Evolutionary conservation across 1,140 invertebrate genomes (phyloP).

Genomic region (Macrobrachium rosenbergii): DNA sequence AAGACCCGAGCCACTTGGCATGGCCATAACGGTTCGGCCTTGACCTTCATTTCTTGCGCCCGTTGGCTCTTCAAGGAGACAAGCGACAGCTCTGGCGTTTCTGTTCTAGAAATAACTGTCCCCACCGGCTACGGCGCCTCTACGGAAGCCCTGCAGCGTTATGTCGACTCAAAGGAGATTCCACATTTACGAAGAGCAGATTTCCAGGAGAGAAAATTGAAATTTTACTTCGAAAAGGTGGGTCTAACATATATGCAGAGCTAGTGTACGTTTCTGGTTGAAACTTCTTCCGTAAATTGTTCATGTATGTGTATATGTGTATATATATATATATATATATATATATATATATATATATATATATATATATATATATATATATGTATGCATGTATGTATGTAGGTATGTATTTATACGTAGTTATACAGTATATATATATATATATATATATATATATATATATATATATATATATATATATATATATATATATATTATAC

Average conservation of each 20-base stretch:
- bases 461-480: too few relatives aligned
- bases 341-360: too few relatives aligned
- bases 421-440: too few relatives aligned
- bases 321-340: too few relatives aligned
- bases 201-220: slow-evolving; percentile 84
- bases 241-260: slow-evolving; percentile 69
- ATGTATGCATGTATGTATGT: too few relatives aligned
- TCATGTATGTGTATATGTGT: background rate
- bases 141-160: slow-evolving; percentile 88
- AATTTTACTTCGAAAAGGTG: slow-evolving; percentile 97
- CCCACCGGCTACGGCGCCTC: slow-evolving; percentile 95
- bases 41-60: slow-evolving; percentile 77
- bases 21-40: slow-evolving; percentile 94
- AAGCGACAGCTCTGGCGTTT: slow-evolving; percentile 88
- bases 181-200: slow-evolving; percentile 87
- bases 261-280: too few relatives aligned
- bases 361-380: too few relatives aligned
- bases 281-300: too few relatives aligned
- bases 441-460: too few relatives aligned
- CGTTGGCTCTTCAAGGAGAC: slow-evolving; percentile 84
- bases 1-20: slow-evolving; percentile 80
- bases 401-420: too few relatives aligned
- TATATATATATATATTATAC: too few relatives aligned
- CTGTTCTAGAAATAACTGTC: slow-evolving; percentile 90
- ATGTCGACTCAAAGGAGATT: slow-evolving; percentile 81